Evolutionary conservation across 2,888 invertebrate species (phyloP).

Genomic region (Prosapia bicincta): DNA sequence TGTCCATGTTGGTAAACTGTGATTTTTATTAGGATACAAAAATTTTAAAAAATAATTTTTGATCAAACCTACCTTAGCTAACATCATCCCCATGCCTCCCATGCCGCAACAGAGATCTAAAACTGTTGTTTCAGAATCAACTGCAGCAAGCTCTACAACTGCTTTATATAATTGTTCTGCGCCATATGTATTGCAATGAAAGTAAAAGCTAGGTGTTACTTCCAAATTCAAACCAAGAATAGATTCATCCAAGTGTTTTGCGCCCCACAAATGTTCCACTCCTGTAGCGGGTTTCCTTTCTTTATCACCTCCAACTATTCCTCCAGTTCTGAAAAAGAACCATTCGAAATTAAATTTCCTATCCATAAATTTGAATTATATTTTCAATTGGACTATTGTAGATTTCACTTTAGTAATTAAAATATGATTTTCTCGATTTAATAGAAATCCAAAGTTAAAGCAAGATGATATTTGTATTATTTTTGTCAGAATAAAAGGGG

Average conservation of each 20-base stretch:
- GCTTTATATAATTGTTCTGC: constrained; percentile 50
- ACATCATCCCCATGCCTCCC: constrained; percentile 53
- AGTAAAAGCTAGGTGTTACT: constrained; percentile 41
- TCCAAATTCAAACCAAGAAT: constrained; percentile 35
- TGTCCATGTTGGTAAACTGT: no score
- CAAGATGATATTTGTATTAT: no score
- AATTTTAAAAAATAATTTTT: no score
- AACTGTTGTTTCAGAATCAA: constrained; percentile 46
- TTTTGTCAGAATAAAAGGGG: no score
- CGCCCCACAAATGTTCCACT: constrained; percentile 33
- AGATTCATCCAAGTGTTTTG: constrained; percentile 35
- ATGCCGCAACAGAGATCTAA: constrained; percentile 64
- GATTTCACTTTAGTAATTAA: no score
- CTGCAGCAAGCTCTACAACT: constrained; percentile 48
- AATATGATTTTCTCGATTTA: no score
- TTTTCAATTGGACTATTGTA: neutral
- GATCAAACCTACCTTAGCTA: constrained; percentile 46
- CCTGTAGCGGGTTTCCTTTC: constrained; percentile 10
- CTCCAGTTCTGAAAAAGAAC: neutral
- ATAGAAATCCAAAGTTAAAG: no score
- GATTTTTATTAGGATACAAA: no score
- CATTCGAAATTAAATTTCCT: no score
- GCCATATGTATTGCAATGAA: constrained; percentile 46
- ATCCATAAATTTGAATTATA: neutral
- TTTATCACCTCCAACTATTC: constrained; percentile 13